These are phyloP conservation scores for Lasioglossum oenotherae DNA, from an alignment of 2,888 invertebrate genomes.

Conservation along the genomic window DNA sequence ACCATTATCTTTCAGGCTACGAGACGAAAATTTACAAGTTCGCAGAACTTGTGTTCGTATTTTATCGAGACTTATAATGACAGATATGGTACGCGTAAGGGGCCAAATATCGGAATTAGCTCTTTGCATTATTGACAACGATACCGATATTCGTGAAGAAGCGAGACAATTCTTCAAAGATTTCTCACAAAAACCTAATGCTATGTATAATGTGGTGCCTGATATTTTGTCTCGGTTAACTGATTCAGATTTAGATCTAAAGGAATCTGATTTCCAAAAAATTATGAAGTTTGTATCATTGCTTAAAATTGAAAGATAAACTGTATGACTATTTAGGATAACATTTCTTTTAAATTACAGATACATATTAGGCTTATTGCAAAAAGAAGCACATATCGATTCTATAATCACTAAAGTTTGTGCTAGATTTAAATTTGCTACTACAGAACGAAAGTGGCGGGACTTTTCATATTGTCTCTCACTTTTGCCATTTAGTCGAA, in stretches of 20 bases:
- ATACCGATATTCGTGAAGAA: conserved; percentile 87
- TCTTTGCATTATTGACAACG: conserved; percentile 90
- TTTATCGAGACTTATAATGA: conserved; percentile 94
- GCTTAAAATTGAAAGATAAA: not conserved
- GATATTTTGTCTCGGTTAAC: conserved; percentile 96
- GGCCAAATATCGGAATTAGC: conserved; percentile 95
- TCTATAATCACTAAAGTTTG: conserved; percentile 96
- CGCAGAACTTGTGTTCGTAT: conserved; percentile 93
- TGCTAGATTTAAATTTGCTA: conserved; percentile 91
- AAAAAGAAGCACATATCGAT: conserved; percentile 96
- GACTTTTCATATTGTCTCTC: conserved; percentile 95
- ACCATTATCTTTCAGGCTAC: conserved; percentile 86
- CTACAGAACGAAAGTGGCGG: conserved; percentile 92
- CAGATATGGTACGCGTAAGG: conserved; percentile 97
- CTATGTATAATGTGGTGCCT: conserved; percentile 97
- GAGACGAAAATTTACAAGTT: conserved; percentile 90
- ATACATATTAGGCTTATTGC: conserved; percentile 91
- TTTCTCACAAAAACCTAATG: conserved; percentile 94
- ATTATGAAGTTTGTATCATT: conserved; percentile 90
- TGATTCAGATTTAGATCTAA: conserved; percentile 89
- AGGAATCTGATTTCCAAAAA: conserved; percentile 90
- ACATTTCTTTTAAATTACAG: conserved; percentile 84
- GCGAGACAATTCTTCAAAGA: conserved; percentile 94
- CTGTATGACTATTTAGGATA: not conserved
- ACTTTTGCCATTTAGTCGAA: conserved; percentile 91